Base-by-base conservation (phyloP, 2,888 invertebrate genomes). In the Odontothrips loti region DNA sequence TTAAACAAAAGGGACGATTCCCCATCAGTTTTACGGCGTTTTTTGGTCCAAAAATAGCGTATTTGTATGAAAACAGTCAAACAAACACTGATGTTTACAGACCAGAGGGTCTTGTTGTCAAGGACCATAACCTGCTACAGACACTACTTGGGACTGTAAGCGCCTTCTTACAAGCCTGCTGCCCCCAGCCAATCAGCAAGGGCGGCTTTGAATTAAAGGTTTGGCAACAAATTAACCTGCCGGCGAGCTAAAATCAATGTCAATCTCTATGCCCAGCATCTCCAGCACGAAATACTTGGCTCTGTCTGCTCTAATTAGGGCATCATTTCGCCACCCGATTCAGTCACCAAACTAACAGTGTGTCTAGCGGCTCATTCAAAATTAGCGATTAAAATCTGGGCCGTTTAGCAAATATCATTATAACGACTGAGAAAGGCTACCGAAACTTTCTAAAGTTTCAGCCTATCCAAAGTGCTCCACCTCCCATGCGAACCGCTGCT, bases 401-500 rank as follows among this genome's bases (percentile, higher is more conserved):
- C 23, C 27, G 10, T 12, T 23, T 75, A 27, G 68, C 6, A 75
- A 12, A 27, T 8, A 75, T 75, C 23, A 27, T 1, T 23, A 27
- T 27, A 12, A 27, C 68, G 11, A 75, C 12, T 9, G 34, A 6
- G 34, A 12, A 23, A 75, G 27, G 68, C 27, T 27, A 75, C 27
- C 27, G 23, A 75, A 27, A 75, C 68, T 75, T 75, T 75, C 68
- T 75, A 75, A 75, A 23, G 23, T 75, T 12, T 75, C 27, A 75
- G 68, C 68, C 68, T 75, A 75, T 75, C 23, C 68, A 75, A 27
- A 75, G 8, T 75, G 68, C 68, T 75, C 68, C 68, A 75, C 68
- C 68, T 75, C 27, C 68, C 68, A 75, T 75, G 68, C 68, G 68
- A 75, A n/a, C 68, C 68, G 68, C 68, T 75, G 68, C 68, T 27